Evolutionary conservation across 2,113 vertebrate genomes (phyloP).

Genomic region (Fregetta grallaria): DNA sequence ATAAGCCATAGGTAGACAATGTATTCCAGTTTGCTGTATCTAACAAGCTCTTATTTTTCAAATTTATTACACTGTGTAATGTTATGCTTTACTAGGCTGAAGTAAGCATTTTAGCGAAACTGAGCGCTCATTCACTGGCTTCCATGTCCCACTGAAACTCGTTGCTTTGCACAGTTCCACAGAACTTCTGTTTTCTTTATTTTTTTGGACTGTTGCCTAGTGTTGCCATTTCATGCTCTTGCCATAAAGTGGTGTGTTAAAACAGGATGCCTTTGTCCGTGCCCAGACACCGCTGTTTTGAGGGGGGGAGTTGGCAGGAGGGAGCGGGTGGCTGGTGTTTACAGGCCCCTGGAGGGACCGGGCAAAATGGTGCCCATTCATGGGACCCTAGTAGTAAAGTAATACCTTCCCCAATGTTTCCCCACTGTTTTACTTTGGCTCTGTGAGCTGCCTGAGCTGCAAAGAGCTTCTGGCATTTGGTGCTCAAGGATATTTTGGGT

Average conservation of each 20-base stretch:
- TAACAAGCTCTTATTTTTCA: not conserved
- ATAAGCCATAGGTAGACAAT: not conserved
- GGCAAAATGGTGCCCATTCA: not conserved
- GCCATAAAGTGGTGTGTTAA: not conserved
- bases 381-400: not conserved
- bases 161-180: not conserved
- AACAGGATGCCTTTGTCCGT: conserved; percentile 22
- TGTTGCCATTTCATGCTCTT: not conserved
- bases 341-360: not conserved
- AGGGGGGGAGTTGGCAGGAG: accelerated
- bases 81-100: not conserved
- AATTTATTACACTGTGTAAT: not conserved
- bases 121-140: not conserved
- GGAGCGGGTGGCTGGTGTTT: not conserved
- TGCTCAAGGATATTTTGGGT: not conserved
- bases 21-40: not conserved
- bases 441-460: accelerated
- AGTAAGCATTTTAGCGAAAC: not conserved
- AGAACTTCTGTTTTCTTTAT: not conserved
- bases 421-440: not conserved
- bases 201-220: not conserved
- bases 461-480: not conserved
- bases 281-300: accelerated
- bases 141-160: not conserved
- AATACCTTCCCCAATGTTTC: not conserved